Evolutionary conservation across 1,140 invertebrate genomes (phyloP).

Genomic region (Samia ricini): DNA sequence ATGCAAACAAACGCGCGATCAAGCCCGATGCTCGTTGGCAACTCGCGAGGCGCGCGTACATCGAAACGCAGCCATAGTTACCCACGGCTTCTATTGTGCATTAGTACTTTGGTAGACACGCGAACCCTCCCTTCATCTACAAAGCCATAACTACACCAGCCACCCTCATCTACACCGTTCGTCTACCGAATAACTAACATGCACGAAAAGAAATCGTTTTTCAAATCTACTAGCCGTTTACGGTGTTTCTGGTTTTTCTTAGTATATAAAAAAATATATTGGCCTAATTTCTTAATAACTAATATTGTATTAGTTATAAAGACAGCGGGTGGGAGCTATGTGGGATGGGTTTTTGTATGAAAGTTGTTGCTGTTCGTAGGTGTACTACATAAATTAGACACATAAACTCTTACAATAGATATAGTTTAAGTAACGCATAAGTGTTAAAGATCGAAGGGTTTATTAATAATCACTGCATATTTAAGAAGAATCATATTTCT

Average conservation of each 20-base stretch:
- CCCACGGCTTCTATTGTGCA: constrained; percentile 64
- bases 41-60: constrained; percentile 52
- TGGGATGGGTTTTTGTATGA: constrained; percentile 3
- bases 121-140: constrained; percentile 49
- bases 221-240: background rate
- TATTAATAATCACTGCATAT: too few relatives aligned
- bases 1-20: constrained; percentile 64
- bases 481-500: too few relatives aligned
- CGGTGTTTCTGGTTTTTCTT: background rate
- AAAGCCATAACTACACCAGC: constrained; percentile 36
- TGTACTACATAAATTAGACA: constrained; percentile 6
- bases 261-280: background rate
- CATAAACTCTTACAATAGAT: background rate
- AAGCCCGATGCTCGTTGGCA: constrained; percentile 62
- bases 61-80: constrained; percentile 49
- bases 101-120: constrained; percentile 57
- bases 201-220: background rate
- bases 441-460: too few relatives aligned
- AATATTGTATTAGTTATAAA: background rate
- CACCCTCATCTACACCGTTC: constrained; percentile 37
- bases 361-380: background rate
- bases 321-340: background rate
- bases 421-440: background rate
- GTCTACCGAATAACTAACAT: constrained; percentile 3
- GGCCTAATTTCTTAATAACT: background rate